phyloP scores from a whole-genome alignment of 2,113 vertebrate species.

The cat (Felis catus) region F.catus_Fca126_mat1.0 CM031420.1:111956501-111957000 shows the following conservation, averaged over 20 bases:
- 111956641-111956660: not conserved
- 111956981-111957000: not conserved
- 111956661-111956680: not conserved
- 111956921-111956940: not conserved
- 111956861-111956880: not conserved
- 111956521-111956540: not conserved
- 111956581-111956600: not conserved
- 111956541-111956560: not conserved
- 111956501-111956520: not conserved
- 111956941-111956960: not conserved
- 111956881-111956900: not conserved
- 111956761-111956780: not conserved
- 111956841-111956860: not conserved
- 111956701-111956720: not conserved
- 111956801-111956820: not conserved
- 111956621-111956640: not conserved
- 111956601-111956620: not conserved
- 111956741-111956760: not conserved
- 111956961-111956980: not conserved
- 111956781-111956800: not conserved
- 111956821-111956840: not conserved
- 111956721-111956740: not conserved
- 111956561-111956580: not conserved
- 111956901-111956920: not conserved
- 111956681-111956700: not conserved